A percentile compares a stretch with the other conserved stretches of the same genome.
Evolutionary conservation across 2,113 vertebrate species (phyloP).

Genomic region (Cynocephalus volans): DNA sequence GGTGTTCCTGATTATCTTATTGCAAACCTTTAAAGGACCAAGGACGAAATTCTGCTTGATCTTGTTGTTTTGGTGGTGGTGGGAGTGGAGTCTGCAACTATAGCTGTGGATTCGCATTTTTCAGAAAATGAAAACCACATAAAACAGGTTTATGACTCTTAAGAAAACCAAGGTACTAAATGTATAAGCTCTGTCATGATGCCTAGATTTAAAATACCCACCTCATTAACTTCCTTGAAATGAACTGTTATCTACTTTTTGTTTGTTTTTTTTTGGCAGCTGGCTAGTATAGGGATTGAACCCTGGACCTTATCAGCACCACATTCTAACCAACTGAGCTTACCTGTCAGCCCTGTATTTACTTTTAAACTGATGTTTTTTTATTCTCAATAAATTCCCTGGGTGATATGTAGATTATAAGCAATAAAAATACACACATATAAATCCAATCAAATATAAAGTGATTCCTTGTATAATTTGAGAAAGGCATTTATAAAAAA

Average conservation of each 20-base stretch:
- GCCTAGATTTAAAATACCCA: not conserved
- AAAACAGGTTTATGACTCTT: not conserved
- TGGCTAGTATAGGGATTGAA: no score
- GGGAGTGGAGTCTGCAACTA: not conserved
- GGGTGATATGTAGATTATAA: not conserved
- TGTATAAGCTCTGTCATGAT: not conserved
- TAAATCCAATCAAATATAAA: not conserved
- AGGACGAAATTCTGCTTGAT: not conserved
- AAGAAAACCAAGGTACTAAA: slow-evolving; percentile 12
- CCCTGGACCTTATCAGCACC: no score
- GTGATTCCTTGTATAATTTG: not conserved
- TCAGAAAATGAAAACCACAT: slow-evolving; percentile 29
- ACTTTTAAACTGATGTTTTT: no score
- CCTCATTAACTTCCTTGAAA: not conserved
- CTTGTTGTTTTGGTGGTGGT: not conserved
- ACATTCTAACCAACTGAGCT: no score
- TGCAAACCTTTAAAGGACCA: not conserved
- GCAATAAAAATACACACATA: not conserved
- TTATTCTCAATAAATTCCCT: not conserved
- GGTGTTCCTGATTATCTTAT: not conserved
- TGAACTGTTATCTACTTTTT: not conserved
- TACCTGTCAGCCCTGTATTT: no score
- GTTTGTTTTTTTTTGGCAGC: no score
- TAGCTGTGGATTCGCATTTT: not conserved
- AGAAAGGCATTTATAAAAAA: not conserved